phyloP scores from a whole-genome alignment of 2,888 invertebrate genomes.

The Lasioglossum marginatum region DNA sequence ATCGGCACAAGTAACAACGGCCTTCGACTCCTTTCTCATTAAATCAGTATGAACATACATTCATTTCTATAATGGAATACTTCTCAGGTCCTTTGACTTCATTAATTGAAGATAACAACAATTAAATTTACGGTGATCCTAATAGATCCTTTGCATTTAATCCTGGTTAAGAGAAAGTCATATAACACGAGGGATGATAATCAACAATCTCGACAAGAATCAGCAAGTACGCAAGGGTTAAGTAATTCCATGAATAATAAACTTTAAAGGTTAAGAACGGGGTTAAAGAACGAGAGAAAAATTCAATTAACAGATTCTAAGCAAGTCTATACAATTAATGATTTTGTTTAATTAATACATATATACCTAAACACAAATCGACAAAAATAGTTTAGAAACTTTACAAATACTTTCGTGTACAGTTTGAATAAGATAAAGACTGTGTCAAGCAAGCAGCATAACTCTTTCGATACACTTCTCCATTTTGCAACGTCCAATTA shows the following conservation, averaged over 20 bases:
- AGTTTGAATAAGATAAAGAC: background rate
- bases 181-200: conserved; percentile 29
- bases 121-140: conserved; percentile 8
- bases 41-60: background rate
- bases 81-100: background rate
- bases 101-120: background rate
- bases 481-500: conserved; percentile 27
- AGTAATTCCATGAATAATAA: conserved; percentile 75
- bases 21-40: conserved; percentile 9
- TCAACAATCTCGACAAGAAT: conserved; percentile 17
- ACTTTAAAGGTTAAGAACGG: conserved; percentile 74
- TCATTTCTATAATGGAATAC: background rate
- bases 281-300: conserved; percentile 44
- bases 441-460: background rate
- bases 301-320: conserved; percentile 44
- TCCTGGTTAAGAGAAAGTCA: background rate
- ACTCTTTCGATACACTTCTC: conserved; percentile 10
- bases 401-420: background rate
- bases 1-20: background rate
- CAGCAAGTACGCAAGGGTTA: conserved; percentile 55
- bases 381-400: background rate
- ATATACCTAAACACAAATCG: background rate
- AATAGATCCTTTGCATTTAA: background rate
- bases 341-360: background rate
- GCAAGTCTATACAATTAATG: background rate